Evolutionary conservation across 2,888 invertebrate species (phyloP).

Genomic region (Heteromyza rotundicornis): DNA sequence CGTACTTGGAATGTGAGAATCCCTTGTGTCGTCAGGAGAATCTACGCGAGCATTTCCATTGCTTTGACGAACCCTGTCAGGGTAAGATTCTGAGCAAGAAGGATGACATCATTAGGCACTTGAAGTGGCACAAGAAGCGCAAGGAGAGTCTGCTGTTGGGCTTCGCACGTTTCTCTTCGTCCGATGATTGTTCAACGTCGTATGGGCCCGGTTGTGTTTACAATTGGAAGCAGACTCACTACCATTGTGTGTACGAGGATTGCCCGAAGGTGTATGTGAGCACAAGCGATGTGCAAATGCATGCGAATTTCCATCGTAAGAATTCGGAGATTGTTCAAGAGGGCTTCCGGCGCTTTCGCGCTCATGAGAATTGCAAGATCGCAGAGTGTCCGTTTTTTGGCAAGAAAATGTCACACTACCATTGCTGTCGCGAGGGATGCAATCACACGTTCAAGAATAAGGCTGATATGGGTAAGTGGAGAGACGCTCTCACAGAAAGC

Average conservation of each 20-base stretch:
- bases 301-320: conserved; percentile 97
- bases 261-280: conserved; percentile 97
- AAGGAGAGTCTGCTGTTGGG: conserved; percentile 96
- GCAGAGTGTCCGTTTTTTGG: conserved; percentile 91
- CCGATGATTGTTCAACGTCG: conserved; percentile 90
- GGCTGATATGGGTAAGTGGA: conserved; percentile 91
- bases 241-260: conserved; percentile 94
- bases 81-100: conserved; percentile 94
- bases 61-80: conserved; percentile 71
- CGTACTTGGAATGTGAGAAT: conserved; percentile 62
- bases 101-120: conserved; percentile 98
- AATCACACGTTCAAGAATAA: conserved; percentile 98
- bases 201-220: conserved; percentile 83
- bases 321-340: conserved; percentile 97
- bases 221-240: conserved; percentile 70
- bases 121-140: conserved; percentile 99
- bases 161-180: conserved; percentile 81
- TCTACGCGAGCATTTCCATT: conserved; percentile 90
- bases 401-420: conserved; percentile 96
- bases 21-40: conserved; percentile 58
- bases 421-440: conserved; percentile 89
- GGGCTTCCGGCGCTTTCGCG: conserved; percentile 95
- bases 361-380: conserved; percentile 94
- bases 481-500: too few species aligned
- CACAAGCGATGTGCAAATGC: conserved; percentile 99